These are phyloP conservation scores for Mimachlamys varia DNA, from an alignment of 2,888 invertebrate species.

Conservation along the genomic window DNA sequence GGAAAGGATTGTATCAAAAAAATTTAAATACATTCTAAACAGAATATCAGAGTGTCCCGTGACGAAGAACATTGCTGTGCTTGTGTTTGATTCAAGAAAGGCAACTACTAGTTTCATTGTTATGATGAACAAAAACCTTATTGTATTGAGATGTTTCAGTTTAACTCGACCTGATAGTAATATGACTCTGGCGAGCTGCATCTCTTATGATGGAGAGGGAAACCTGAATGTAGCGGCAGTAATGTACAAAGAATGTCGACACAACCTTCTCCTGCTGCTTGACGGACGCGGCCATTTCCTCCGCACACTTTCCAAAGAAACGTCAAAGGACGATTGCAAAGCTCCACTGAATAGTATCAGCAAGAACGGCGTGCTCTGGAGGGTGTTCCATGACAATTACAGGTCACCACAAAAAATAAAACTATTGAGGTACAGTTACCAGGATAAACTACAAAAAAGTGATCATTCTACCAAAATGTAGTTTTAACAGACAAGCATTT, in stretches of 20 bases:
- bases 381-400: background rate
- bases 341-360: background rate
- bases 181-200: background rate
- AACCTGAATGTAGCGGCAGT: background rate
- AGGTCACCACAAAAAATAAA: background rate
- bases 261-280: background rate
- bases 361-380: background rate
- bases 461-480: background rate
- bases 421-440: background rate
- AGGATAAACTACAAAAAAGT: background rate
- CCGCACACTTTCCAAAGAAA: background rate
- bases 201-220: background rate
- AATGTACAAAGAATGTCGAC: background rate
- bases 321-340: background rate
- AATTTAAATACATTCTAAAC: background rate
- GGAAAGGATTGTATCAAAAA: background rate
- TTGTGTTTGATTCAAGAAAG: background rate
- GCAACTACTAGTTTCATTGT: background rate
- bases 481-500: too few relatives aligned
- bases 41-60: background rate
- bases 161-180: background rate
- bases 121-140: background rate
- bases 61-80: background rate
- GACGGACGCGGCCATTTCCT: background rate
- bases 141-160: background rate